Conservation (phyloP, 2,888 invertebrate genomes). For the Iselma pallidipennis region DNA sequence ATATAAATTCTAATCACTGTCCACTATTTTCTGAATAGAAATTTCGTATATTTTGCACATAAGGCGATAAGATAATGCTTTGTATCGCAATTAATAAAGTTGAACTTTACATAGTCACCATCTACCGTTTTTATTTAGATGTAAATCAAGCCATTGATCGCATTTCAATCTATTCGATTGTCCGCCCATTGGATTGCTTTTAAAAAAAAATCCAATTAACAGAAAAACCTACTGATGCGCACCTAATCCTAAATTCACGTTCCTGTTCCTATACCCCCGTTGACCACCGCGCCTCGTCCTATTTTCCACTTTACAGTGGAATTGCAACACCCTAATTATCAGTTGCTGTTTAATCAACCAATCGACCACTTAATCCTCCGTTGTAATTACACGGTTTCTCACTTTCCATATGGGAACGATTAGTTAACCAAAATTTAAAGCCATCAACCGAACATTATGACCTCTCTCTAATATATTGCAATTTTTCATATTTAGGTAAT, state of each 20-base stretch:
- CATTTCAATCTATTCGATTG: background rate
- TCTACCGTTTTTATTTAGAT: too few species aligned
- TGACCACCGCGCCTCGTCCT: background rate
- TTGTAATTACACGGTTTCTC: slow-evolving; percentile 19
- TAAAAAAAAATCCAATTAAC: background rate
- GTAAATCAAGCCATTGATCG: background rate
- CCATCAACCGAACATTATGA: background rate
- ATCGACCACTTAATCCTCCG: slow-evolving; percentile 15
- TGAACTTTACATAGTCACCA: too few species aligned
- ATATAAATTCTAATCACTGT: background rate
- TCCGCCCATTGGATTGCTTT: background rate
- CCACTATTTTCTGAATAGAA: background rate
- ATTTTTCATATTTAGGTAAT: too few species aligned
- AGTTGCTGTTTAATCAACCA: slow-evolving; percentile 17
- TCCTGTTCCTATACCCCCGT: background rate
- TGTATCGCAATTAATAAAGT: too few species aligned
- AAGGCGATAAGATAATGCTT: too few species aligned
- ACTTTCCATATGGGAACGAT: slow-evolving; percentile 5
- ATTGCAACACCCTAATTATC: slow-evolving; percentile 16
- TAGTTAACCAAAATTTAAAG: background rate
- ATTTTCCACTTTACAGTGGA: background rate
- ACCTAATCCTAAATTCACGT: background rate
- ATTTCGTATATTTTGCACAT: too few species aligned
- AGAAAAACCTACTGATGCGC: background rate
- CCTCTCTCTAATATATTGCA: too few species aligned